A percentile compares a stretch with the other conserved stretches of the same genome.
Conservation (phyloP, 2,888 invertebrate genomes). For the Sarcophaga carnaria region DNA sequence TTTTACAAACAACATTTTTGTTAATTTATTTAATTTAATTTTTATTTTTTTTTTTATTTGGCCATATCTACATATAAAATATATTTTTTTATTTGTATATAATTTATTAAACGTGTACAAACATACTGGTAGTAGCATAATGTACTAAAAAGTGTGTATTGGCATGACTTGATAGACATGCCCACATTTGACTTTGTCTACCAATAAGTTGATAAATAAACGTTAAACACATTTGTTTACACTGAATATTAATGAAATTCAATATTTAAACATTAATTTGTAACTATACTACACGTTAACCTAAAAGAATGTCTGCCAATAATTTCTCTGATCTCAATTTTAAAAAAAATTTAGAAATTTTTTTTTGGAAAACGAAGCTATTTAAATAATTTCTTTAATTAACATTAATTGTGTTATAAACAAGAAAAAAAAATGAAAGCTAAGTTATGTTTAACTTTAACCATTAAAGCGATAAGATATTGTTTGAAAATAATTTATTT, state of each 20-base stretch:
- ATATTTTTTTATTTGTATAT: constrained; percentile 16
- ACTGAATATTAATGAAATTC: constrained; percentile 48
- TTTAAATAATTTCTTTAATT: too few relatives aligned
- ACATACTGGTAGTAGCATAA: constrained; percentile 11
- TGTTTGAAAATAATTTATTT: too few relatives aligned
- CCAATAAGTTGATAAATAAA: constrained; percentile 36
- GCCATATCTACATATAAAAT: constrained; percentile 27
- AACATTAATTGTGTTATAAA: too few relatives aligned
- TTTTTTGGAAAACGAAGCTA: background rate
- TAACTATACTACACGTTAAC: background rate
- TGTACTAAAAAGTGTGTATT: background rate
- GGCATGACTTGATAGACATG: constrained; percentile 28
- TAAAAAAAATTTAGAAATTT: constrained; percentile 2
- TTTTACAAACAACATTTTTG: constrained; percentile 26
- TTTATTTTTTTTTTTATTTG: constrained; percentile 27
- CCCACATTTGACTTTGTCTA: constrained; percentile 31
- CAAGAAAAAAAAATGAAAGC: too few relatives aligned
- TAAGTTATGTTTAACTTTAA: too few relatives aligned
- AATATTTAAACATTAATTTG: background rate
- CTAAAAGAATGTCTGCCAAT: background rate
- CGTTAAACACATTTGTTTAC: constrained; percentile 28
- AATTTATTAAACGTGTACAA: constrained; percentile 35
- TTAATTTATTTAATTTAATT: background rate
- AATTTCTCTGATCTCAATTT: constrained; percentile 34
- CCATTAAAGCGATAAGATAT: too few relatives aligned